phyloP scores from a whole-genome alignment of 2,797 vertebrate species.

The Chloroceryle inda region DNA sequence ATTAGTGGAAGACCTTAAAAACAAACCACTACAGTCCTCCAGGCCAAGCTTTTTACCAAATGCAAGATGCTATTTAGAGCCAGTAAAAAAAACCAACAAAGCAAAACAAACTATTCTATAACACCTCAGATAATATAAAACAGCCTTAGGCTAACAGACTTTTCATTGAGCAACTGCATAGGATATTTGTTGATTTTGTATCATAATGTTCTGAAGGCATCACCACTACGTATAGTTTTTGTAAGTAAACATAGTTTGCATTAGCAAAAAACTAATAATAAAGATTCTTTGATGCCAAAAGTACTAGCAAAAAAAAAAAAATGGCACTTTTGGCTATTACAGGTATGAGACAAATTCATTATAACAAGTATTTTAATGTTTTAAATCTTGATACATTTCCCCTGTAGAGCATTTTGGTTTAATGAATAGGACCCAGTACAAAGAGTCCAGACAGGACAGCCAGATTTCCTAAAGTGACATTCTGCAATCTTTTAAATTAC shows the following conservation, averaged over 20 bases:
- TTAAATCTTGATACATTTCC: conserved; percentile 65
- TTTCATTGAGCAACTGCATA: conserved; percentile 69
- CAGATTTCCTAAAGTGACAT: conserved; percentile 56
- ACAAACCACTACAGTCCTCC: conserved; percentile 73
- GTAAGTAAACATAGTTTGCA: conserved; percentile 75
- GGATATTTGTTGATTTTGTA: conserved; percentile 63
- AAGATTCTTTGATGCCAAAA: conserved; percentile 70
- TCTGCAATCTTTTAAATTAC: conserved; percentile 47
- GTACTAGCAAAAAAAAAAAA: conserved; percentile 71
- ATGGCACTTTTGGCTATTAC: conserved; percentile 75
- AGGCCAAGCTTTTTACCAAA: conserved; percentile 52
- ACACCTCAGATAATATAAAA: conserved; percentile 53
- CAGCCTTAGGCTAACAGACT: conserved; percentile 67
- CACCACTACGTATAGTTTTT: conserved; percentile 52
- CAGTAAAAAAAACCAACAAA: conserved; percentile 26
- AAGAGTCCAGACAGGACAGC: conserved; percentile 35
- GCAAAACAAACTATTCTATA: conserved; percentile 22
- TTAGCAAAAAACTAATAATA: conserved; percentile 72
- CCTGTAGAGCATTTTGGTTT: conserved; percentile 62
- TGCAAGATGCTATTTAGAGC: conserved; percentile 54
- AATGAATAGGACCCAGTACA: conserved; percentile 43
- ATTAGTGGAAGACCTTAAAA: conserved; percentile 80
- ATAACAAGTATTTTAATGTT: conserved; percentile 61
- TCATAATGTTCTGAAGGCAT: conserved; percentile 75
- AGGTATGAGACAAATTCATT: conserved; percentile 65